Evolutionary conservation across 2,888 invertebrate species (phyloP).

Genomic region (Dasypogon diadema): DNA sequence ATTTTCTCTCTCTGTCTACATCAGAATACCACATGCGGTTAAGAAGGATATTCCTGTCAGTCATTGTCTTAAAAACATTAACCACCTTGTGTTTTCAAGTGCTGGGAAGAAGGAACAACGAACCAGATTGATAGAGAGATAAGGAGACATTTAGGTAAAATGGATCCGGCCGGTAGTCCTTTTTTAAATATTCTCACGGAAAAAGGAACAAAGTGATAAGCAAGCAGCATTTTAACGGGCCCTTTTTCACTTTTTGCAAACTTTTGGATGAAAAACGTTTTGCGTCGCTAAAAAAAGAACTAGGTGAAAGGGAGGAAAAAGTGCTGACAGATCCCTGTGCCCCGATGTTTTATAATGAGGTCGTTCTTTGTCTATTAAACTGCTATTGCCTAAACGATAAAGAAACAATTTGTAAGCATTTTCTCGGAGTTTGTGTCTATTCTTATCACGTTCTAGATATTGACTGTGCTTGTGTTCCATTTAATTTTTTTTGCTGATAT

Average conservation of each 20-base stretch:
- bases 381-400: slow-evolving; percentile 54
- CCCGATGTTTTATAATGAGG: slow-evolving; percentile 53
- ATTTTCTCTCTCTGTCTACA: slow-evolving; percentile 10
- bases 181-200: not conserved
- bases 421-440: slow-evolving; percentile 47
- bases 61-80: not conserved
- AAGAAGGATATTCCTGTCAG: slow-evolving; percentile 4
- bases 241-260: not conserved
- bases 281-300: not conserved
- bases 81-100: not conserved
- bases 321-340: slow-evolving; percentile 47
- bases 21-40: slow-evolving; percentile 19
- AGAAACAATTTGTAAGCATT: slow-evolving; percentile 55
- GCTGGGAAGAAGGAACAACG: not conserved
- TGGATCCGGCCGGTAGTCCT: not conserved
- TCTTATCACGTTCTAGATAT: slow-evolving; percentile 53
- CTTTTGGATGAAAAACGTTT: not conserved
- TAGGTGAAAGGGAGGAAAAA: slow-evolving; percentile 25
- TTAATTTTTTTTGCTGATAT: too few relatives aligned
- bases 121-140: not conserved
- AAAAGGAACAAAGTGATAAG: not conserved
- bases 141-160: not conserved
- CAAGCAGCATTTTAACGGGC: not conserved
- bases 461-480: too few relatives aligned
- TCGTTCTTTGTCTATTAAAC: slow-evolving; percentile 55